These are phyloP conservation scores for Junonia oenone DNA, from an alignment of 2,888 invertebrate genomes.

Conservation along the genomic window DNA sequence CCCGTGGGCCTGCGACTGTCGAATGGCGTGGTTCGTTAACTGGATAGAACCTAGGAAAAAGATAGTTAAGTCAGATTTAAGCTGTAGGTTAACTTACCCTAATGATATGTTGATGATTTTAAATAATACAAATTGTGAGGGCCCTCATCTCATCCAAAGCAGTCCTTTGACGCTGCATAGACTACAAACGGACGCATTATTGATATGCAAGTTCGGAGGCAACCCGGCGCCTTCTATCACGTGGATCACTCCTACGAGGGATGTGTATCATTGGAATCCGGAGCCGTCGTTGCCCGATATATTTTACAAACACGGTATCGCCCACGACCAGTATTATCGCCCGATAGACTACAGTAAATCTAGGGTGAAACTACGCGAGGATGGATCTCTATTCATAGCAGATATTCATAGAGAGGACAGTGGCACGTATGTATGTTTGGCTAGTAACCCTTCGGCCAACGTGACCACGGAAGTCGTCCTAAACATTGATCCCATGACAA, in stretches of 20 bases:
- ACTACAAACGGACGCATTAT: slow-evolving; percentile 82
- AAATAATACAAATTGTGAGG: slow-evolving; percentile 85
- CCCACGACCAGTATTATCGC: slow-evolving; percentile 77
- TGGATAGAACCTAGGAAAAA: slow-evolving; percentile 75
- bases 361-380: slow-evolving; percentile 83
- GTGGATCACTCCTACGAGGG: slow-evolving; percentile 89
- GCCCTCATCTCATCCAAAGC: slow-evolving; percentile 80
- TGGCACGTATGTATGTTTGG: slow-evolving; percentile 91
- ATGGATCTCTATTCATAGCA: slow-evolving; percentile 88
- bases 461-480: slow-evolving; percentile 86
- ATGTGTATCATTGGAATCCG: slow-evolving; percentile 88
- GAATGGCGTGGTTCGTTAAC: slow-evolving; percentile 86
- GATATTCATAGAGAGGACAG: slow-evolving; percentile 88
- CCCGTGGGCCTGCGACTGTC: slow-evolving; percentile 92
- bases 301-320: slow-evolving; percentile 82
- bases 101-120: slow-evolving; percentile 85
- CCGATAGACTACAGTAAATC: slow-evolving; percentile 69
- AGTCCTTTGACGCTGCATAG: slow-evolving; percentile 82
- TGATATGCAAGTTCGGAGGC: slow-evolving; percentile 88
- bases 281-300: slow-evolving; percentile 83
- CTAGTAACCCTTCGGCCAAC: slow-evolving; percentile 90
- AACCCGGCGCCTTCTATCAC: slow-evolving; percentile 89
- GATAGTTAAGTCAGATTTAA: slow-evolving; percentile 79
- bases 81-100: slow-evolving; percentile 83
- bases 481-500: slow-evolving; percentile 91